These are phyloP conservation scores for Cottoperca gobio DNA, from an alignment of 2,797 vertebrate genomes.

Conservation along the genomic window DNA sequence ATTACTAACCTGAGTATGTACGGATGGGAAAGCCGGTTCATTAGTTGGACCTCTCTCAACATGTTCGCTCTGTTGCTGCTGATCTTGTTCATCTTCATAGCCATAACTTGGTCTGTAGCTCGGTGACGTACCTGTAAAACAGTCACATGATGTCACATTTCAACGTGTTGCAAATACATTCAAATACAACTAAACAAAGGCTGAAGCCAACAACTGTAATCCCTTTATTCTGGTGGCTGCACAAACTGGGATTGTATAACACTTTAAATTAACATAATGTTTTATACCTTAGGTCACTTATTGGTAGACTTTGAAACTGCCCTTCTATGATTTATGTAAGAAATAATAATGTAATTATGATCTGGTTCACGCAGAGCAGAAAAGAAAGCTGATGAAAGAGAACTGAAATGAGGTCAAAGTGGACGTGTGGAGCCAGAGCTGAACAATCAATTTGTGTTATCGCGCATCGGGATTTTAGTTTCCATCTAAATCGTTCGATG, in stretches of 20 bases:
- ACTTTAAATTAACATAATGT: not conserved
- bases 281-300: not conserved
- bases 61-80: slow-evolving; percentile 98
- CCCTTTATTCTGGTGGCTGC: not conserved
- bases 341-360: not conserved
- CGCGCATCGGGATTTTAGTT: slow-evolving; percentile 41
- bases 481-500: slow-evolving; percentile 43
- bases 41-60: slow-evolving; percentile 96
- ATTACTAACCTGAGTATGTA: slow-evolving; percentile 72
- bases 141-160: slow-evolving; percentile 5
- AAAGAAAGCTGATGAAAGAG: slow-evolving; percentile 34
- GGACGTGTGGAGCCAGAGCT: slow-evolving; percentile 44
- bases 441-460: slow-evolving; percentile 57
- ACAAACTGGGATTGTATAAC: not conserved
- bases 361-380: slow-evolving; percentile 9
- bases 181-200: not conserved
- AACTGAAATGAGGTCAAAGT: slow-evolving; percentile 65
- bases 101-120: slow-evolving; percentile 96
- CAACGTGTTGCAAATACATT: not conserved
- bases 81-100: slow-evolving; percentile 98
- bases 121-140: slow-evolving; percentile 91
- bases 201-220: not conserved
- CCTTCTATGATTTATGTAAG: not conserved
- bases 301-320: not conserved
- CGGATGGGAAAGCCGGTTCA: slow-evolving; percentile 96